These are phyloP conservation scores for Pandemis heparana DNA, from an alignment of 2,888 invertebrate genomes.

Conservation along the genomic window DNA sequence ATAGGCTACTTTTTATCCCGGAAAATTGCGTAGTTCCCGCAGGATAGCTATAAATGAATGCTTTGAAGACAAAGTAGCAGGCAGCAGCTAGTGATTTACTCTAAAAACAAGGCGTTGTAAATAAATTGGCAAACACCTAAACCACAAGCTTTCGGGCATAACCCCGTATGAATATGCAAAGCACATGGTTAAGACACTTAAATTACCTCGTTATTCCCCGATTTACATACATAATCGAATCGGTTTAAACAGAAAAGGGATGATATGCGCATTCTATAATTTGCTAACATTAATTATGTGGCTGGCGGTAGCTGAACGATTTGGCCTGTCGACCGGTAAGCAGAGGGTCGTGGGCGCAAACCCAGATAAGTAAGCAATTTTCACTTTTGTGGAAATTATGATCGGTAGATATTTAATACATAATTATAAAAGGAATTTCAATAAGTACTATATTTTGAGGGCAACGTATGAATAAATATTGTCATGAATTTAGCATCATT, in stretches of 20 bases:
- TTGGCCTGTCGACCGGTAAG: neutral
- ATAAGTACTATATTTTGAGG: too few species aligned
- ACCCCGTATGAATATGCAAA: conserved; percentile 65
- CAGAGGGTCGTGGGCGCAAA: neutral
- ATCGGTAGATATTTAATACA: neutral
- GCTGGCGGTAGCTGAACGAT: neutral
- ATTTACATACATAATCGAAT: conserved; percentile 67
- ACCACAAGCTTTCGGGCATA: conserved; percentile 11
- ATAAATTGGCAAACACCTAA: conserved; percentile 25
- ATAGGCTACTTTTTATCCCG: too few species aligned
- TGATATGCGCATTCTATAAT: conserved; percentile 32
- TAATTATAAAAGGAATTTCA: too few species aligned
- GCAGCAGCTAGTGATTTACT: too few species aligned
- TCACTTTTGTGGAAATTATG: neutral
- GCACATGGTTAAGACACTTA: conserved; percentile 63
- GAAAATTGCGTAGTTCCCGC: too few species aligned
- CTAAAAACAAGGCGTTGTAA: neutral
- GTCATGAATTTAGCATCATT: too few species aligned
- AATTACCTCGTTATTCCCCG: conserved; percentile 64
- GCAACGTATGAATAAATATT: too few species aligned
- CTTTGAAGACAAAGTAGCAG: too few species aligned
- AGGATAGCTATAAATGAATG: too few species aligned
- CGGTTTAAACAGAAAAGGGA: conserved; percentile 54
- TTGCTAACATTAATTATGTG: neutral
- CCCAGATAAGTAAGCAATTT: neutral